phyloP scores from a whole-genome alignment of 2,888 invertebrate genomes.

The Liposcelis brunnea region DNA sequence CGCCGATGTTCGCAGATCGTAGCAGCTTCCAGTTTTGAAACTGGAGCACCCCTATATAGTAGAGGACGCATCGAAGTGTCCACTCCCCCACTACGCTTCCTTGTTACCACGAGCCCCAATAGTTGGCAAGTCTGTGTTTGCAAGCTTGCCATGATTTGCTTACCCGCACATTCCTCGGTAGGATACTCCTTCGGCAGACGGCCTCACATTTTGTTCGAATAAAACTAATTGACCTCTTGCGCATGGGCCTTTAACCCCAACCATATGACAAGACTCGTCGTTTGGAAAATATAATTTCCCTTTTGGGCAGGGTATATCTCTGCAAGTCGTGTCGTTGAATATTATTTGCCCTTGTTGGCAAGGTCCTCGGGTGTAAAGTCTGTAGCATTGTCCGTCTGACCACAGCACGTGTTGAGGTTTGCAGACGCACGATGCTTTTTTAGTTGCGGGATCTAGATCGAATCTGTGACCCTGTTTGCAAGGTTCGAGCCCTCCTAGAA shows the following conservation, averaged over 20 bases:
- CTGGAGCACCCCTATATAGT: too few species aligned
- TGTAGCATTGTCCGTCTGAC: conserved; percentile 51
- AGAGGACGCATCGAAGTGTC: too few species aligned
- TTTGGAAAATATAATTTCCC: conserved; percentile 60
- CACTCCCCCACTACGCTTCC: too few species aligned
- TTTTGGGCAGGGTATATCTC: conserved; percentile 51
- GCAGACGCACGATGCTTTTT: conserved; percentile 45
- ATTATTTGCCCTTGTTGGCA: conserved; percentile 34
- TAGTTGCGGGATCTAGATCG: conserved; percentile 16
- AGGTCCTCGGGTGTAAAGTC: conserved; percentile 63
- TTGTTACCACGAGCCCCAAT: too few species aligned
- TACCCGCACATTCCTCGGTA: conserved; percentile 72
- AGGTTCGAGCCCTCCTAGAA: conserved; percentile 14
- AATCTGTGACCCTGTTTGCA: conserved; percentile 16
- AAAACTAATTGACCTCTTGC: conserved; percentile 52
- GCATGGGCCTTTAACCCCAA: conserved; percentile 63
- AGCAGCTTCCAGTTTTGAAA: too few species aligned
- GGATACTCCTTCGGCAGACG: conserved; percentile 62
- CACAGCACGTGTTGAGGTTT: conserved; percentile 47
- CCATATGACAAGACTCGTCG: conserved; percentile 55
- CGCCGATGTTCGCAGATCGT: too few species aligned
- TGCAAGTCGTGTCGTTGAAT: conserved; percentile 47
- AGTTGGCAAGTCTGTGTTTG: too few species aligned
- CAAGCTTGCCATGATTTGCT: conserved; percentile 21
- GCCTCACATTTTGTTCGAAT: conserved; percentile 61